phyloP scores from a whole-genome alignment of 2,113 vertebrate genomes.

The Blennius ocellaris region DNA sequence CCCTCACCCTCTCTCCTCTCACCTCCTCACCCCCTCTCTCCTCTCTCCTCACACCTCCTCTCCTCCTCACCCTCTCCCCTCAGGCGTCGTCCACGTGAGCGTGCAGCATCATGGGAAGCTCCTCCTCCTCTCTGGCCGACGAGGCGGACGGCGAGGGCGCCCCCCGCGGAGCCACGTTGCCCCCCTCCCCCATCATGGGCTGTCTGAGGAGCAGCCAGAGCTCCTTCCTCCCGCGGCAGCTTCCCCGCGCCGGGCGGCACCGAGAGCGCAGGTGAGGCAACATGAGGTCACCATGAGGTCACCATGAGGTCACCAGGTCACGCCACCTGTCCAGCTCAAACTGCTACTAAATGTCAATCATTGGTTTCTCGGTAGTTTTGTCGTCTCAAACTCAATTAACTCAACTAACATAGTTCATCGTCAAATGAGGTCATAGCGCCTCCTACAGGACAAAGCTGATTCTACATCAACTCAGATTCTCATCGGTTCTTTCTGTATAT shows the following conservation, averaged over 20 bases:
- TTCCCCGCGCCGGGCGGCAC: conserved; percentile 53
- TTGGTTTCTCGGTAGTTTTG: too few species aligned
- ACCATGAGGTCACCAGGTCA: too few species aligned
- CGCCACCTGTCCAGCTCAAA: too few species aligned
- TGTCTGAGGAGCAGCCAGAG: conserved; percentile 75
- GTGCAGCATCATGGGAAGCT: conserved; percentile 65
- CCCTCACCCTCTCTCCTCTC: background rate
- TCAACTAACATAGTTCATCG: too few species aligned
- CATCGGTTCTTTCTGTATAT: too few species aligned
- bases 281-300: too few species aligned
- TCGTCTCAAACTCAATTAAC: too few species aligned
- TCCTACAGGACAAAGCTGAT: too few species aligned
- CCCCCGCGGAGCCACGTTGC: conserved; percentile 37
- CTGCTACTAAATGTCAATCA: too few species aligned
- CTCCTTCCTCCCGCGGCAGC: conserved; percentile 63
- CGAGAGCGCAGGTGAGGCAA: conserved; percentile 63
- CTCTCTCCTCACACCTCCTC: too few species aligned
- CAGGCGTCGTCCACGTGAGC: conserved; percentile 37
- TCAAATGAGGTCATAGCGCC: too few species aligned
- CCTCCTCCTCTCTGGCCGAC: conserved; percentile 58
- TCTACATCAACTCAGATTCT: too few species aligned
- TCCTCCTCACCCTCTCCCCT: background rate
- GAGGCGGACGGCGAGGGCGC: conserved; percentile 19
- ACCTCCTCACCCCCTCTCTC: background rate
- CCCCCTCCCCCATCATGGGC: conserved; percentile 66